Evolutionary conservation across 1,140 invertebrate genomes (phyloP), one percentile per base, ranked within the genome.

Genomic region (Drosophila novamexicana): DNA sequence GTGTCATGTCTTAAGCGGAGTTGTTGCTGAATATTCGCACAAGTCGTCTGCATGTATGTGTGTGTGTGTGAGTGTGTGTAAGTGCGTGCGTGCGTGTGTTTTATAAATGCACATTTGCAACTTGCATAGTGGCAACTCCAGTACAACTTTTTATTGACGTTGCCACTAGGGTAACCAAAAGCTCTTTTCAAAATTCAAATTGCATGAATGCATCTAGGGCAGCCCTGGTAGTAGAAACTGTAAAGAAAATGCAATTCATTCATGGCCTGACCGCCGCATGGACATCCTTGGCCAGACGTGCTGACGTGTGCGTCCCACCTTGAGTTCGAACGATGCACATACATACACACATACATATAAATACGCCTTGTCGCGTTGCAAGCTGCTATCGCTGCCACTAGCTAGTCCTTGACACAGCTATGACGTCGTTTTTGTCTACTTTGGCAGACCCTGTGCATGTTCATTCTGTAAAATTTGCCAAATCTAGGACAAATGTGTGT

Each of bases 401-500:
- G 56, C 49, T 63, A 89, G 83, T 86, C 83, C 83, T 88, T 86
- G 83, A 88, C 83, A 86, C 72, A 80, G 74, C 78, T 69, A 64
- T 86, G 63, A 36, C 58, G 69, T 67, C 50, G 66, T 77, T 75
- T 68, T 71, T 39, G 76, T 75, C 79, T 74, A 77, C 83, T 57
- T 71, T 72, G 36, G 45, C n/a, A 52, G 59, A 50, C 50, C 18
- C 42, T 54, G 42, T 62, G 44, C 52, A 66, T 77, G 71, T 89
- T 89, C 85, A 89, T 89, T 89, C 84, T 84, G 81, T 84, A 84
- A 80, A 89, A 78, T 64, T 64, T 52, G 49, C 47, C 34, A 81
- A 90, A 89, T 62, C 85, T 89, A 89, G 84, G 84, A 81, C 84
- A 90, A 79, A 47, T 74, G 62, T 81, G 56, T 83, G 70, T 85